A percentile compares a stretch with the other conserved stretches of the same genome.
phyloP scores from a whole-genome alignment of 2,888 invertebrate genomes.

The Chrysopilus asiliformis region DNA sequence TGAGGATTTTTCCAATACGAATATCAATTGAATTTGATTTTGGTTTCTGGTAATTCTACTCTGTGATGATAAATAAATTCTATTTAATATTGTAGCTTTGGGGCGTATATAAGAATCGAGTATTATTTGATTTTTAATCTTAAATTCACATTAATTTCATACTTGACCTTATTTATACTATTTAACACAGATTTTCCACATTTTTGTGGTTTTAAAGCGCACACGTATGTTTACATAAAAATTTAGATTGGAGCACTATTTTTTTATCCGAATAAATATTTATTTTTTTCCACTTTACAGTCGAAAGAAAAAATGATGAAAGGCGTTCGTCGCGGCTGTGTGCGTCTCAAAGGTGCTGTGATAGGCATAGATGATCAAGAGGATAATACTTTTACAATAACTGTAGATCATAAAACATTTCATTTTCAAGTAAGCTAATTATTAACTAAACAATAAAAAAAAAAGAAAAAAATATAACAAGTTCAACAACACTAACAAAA shows the following conservation, averaged over 20 bases:
- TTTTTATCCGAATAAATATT: slow-evolving; percentile 1
- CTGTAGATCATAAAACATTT: slow-evolving; percentile 97
- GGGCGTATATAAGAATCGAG: too few relatives aligned
- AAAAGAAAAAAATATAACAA: not conserved
- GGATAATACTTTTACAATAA: slow-evolving; percentile 97
- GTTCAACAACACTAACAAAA: not conserved
- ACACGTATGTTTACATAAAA: not conserved
- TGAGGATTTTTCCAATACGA: too few relatives aligned
- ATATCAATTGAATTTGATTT: too few relatives aligned
- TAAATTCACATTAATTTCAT: too few relatives aligned
- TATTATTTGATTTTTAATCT: too few relatives aligned
- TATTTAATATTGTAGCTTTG: too few relatives aligned
- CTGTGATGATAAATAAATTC: too few relatives aligned
- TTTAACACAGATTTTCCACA: not conserved
- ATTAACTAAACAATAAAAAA: slow-evolving; percentile 2
- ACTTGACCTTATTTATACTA: too few relatives aligned
- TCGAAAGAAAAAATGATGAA: slow-evolving; percentile 98
- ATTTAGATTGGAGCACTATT: not conserved
- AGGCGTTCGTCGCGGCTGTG: slow-evolving; percentile 92
- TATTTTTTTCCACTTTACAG: slow-evolving; percentile 42
- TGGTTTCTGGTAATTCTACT: too few relatives aligned
- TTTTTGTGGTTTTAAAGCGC: not conserved
- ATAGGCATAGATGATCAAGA: slow-evolving; percentile 99
- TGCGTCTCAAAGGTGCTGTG: slow-evolving; percentile 90
- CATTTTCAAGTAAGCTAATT: slow-evolving; percentile 68